These are phyloP conservation scores for Notarius lentiginosus DNA, from an alignment of 2,113 vertebrate genomes.

Conservation along the genomic window DNA sequence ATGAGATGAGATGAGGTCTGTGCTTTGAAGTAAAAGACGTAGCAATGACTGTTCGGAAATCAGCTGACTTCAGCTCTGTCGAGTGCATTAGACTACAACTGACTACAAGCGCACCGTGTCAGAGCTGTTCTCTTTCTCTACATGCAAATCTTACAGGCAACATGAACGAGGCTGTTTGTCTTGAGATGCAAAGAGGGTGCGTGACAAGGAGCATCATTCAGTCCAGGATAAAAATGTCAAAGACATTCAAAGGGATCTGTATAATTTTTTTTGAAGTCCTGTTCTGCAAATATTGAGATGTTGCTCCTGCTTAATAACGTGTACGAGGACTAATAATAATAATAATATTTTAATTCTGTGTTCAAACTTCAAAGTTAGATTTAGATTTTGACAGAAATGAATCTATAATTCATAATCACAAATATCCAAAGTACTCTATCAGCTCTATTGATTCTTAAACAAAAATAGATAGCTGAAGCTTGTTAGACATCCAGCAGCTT, in stretches of 20 bases:
- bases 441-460: not conserved
- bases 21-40: not conserved
- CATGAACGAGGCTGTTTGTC: slow-evolving; percentile 80
- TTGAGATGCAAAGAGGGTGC: slow-evolving; percentile 86
- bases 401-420: not conserved
- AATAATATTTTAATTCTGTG: slow-evolving; percentile 48
- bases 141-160: slow-evolving; percentile 79
- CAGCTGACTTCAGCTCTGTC: slow-evolving; percentile 37
- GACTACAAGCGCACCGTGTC: slow-evolving; percentile 61
- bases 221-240: slow-evolving; percentile 19
- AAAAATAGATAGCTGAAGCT: slow-evolving; percentile 16
- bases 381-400: not conserved
- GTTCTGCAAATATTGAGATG: slow-evolving; percentile 76
- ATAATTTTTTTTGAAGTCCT: slow-evolving; percentile 87
- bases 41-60: slow-evolving; percentile 12
- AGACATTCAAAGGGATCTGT: slow-evolving; percentile 69
- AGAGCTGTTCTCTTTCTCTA: slow-evolving; percentile 64
- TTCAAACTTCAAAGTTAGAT: slow-evolving; percentile 49
- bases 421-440: not conserved
- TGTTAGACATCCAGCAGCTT: slow-evolving; percentile 54
- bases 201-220: slow-evolving; percentile 75
- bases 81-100: slow-evolving; percentile 44
- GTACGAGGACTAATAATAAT: too few species aligned
- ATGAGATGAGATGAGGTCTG: not conserved
- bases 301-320: too few species aligned